These are phyloP conservation scores for Herpetotheres cachinnans DNA, from an alignment of 2,113 vertebrate genomes.

Conservation along the genomic window DNA sequence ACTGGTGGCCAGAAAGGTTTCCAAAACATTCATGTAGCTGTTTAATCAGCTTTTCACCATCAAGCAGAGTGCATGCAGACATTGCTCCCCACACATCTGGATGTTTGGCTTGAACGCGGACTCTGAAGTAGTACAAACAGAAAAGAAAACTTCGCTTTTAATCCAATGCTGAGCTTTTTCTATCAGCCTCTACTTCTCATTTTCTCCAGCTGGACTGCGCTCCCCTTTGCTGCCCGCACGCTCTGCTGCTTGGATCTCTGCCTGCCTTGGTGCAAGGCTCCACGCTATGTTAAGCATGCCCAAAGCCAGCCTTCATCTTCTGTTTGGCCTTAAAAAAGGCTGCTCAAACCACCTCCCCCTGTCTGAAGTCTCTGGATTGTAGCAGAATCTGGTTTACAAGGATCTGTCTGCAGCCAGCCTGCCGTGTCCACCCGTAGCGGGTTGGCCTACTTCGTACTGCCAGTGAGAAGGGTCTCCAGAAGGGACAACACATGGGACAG, in stretches of 20 bases:
- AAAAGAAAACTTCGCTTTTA: background rate
- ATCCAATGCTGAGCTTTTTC: background rate
- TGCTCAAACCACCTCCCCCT: background rate
- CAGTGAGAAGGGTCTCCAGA: background rate
- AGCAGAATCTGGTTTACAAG: background rate
- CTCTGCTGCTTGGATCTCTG: background rate
- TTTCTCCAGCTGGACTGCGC: accelerated
- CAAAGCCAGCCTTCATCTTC: background rate
- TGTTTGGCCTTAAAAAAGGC: background rate
- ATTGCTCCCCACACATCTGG: background rate
- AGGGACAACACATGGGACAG: background rate
- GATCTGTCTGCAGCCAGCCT: background rate
- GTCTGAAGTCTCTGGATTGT: background rate
- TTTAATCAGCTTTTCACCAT: background rate
- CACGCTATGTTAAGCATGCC: background rate
- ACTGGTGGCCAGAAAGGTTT: background rate
- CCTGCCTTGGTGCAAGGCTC: background rate
- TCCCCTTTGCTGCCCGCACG: background rate
- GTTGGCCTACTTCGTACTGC: background rate
- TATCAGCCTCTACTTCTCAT: background rate
- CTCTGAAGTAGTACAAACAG: background rate
- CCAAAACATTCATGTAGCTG: background rate
- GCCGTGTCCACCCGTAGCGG: accelerated
- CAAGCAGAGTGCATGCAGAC: background rate
- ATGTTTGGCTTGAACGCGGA: accelerated